Base-by-base conservation (phyloP, 1,140 invertebrate genomes). In the Hypothenemus hampei region DNA sequence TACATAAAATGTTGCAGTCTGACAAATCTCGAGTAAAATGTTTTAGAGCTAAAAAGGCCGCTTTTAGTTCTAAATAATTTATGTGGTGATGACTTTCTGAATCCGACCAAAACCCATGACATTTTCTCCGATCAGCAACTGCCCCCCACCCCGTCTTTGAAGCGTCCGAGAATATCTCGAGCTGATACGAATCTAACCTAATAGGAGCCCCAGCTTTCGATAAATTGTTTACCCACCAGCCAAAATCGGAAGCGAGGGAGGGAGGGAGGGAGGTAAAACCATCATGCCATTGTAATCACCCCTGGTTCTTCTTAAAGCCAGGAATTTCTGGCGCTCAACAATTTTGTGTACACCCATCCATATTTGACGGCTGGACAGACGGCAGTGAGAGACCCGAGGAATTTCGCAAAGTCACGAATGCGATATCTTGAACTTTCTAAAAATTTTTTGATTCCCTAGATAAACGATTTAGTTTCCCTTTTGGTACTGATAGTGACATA, bases 1-100 rank as follows among this genome's bases (percentile, higher is more conserved):
- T 23, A 3, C 58, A 50, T 39, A 59, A 35, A 24, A 63, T 67
- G 41, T 62, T 50, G 21, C 59, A 64, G 13, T 59, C 31, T 3
- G 4, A 15, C 20, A 19, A 15, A 5, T 26, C 18, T 18, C 7
- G 4, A 23, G 31, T 31, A 22, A 55, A 55, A 29, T 33, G 23
- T 29, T 55, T 47, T 2, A 47, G 1, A 5, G 16, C 43, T 8
- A 37, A 36, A 48, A 21, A 55, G n/a, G 11, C 33, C 3, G 52
- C 44, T 22, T 26, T 5, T 3, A 53, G 15, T 21, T 53, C 50
- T 1, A 43, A 13, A 21, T 33, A 53, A 31, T 53, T 44, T 3
- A 53, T 53, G 24, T 53, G 37, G 26, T 7, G 18, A 19, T 35
- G 4, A 11, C 11, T 22, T 39, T 39, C 35, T 13, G 2, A 7